phyloP scores from a whole-genome alignment of 2,113 vertebrate genomes.

The Neodon shergylaensis region DNA sequence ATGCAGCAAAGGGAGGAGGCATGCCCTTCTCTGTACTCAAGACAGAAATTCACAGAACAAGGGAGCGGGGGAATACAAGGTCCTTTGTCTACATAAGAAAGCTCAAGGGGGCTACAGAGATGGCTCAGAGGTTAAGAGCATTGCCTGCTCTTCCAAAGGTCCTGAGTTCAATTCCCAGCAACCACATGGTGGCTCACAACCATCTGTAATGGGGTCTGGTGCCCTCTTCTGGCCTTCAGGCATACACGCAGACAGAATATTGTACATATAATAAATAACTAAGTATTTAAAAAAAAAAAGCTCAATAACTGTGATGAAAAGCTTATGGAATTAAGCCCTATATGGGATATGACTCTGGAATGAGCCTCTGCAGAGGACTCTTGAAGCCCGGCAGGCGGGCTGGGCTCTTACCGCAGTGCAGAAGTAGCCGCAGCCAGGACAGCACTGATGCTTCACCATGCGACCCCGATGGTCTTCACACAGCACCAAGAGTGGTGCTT shows the following conservation, averaged over 20 bases:
- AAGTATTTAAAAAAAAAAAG: not conserved
- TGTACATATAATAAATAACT: not conserved
- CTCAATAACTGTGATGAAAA: not conserved
- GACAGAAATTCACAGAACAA: not conserved
- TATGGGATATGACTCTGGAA: not conserved
- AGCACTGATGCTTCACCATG: constrained; percentile 99
- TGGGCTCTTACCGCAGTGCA: constrained; percentile 89
- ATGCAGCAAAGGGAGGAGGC: too few species aligned
- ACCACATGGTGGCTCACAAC: too few species aligned
- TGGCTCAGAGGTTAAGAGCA: too few species aligned
- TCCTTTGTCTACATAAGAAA: not conserved
- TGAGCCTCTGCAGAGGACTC: not conserved
- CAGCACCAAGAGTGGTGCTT: constrained; percentile 94
- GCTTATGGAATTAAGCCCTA: not conserved
- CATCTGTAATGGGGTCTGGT: too few species aligned
- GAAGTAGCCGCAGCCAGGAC: constrained; percentile 97
- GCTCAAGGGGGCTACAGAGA: too few species aligned
- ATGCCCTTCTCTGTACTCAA: accelerated
- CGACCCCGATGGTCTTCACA: constrained; percentile 97
- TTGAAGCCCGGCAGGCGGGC: not conserved
- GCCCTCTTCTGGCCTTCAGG: too few species aligned
- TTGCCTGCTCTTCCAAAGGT: too few species aligned
- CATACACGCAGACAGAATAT: too few species aligned
- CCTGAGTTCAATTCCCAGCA: too few species aligned
- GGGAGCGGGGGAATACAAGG: accelerated